Base-by-base conservation (phyloP, 1,140 invertebrate genomes). In the Scylla paramamosain region DNA sequence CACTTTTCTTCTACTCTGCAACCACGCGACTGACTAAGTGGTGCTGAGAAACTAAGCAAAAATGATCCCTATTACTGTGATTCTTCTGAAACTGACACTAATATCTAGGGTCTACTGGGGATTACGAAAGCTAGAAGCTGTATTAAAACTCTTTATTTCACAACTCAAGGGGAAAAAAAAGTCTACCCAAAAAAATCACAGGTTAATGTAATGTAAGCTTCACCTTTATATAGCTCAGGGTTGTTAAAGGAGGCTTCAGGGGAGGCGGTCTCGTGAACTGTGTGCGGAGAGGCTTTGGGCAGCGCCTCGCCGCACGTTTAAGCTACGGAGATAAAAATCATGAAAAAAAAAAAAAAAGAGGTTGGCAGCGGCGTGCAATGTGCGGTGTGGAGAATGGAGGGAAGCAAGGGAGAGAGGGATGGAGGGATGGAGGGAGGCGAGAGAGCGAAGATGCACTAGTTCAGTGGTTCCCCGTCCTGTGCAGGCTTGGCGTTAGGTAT, bases 91-190 rank as follows among this genome's bases (percentile, higher is more conserved):
- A 39, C 39, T 39, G 39, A 39, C 39, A 39, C 39, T 39, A 39
- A 39, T 39, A 6, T 39, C 39, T 39, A 2, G 39, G 39, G 39
- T 39, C 39, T 39, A 39, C 39, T 39, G 6, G 39, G 6, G 39
- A 6, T 39, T 39, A 39, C 39, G 39, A 8, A 77, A n/a, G 20
- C 67, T 77, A n/a, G 12, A 77, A 77, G n/a, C 67, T 77, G 6
- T n/a, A 77, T 77, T 25, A 77, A 77, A 77, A 77, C 25, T 77
- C 67, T 77, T 77, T 77, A 77, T 77, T 77, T 77, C 67, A 77
- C 67, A 77, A 77, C 67, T 77, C 25, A 77, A 20, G 67, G n/a
- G 25, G 8, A n/a, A n/a, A 67, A 67, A 67, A 12, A 7, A 77
- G n/a, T n/a, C 16, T 20, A 7, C 39, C 39, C 39, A 77, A 77